phyloP scores from a whole-genome alignment of 2,888 invertebrate genomes.

The Cremastobaeus sp. region DNA sequence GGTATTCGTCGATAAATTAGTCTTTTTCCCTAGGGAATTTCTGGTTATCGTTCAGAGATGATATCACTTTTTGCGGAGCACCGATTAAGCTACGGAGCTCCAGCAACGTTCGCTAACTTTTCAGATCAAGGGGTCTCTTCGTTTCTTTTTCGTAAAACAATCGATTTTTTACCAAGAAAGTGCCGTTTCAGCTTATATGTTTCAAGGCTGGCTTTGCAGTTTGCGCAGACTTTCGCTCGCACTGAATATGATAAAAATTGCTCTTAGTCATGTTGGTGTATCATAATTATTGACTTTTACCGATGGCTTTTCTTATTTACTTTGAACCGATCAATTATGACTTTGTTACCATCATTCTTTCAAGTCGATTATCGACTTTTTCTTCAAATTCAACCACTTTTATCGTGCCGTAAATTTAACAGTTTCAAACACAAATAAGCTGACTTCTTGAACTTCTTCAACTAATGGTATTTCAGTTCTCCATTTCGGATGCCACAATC shows the following conservation, averaged over 20 bases:
- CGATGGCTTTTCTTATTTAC: no score
- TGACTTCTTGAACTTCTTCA: no score
- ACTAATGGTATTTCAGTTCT: no score
- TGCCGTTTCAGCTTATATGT: constrained; percentile 49
- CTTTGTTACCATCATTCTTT: no score
- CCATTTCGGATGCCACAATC: no score
- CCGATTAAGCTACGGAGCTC: constrained; percentile 10
- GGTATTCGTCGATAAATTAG: not conserved
- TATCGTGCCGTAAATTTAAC: no score
- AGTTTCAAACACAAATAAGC: no score
- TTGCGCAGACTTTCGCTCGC: constrained; percentile 49
- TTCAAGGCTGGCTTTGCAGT: constrained; percentile 38
- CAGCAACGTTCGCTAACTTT: no score
- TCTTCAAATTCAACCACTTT: no score
- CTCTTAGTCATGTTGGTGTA: no score
- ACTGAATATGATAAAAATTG: not conserved
- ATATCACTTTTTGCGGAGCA: constrained; percentile 12
- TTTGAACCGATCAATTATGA: no score
- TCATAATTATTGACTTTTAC: constrained; percentile 27
- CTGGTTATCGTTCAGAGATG: constrained; percentile 5
- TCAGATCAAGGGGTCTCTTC: constrained; percentile 29
- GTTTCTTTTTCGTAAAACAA: constrained; percentile 50
- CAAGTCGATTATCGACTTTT: no score
- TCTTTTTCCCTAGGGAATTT: constrained; percentile 6
- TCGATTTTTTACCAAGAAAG: constrained; percentile 48